Evolutionary conservation across 2,888 invertebrate genomes (phyloP), one percentile per base, ranked within the genome.

Genomic region (Netelia fuscicornis): DNA sequence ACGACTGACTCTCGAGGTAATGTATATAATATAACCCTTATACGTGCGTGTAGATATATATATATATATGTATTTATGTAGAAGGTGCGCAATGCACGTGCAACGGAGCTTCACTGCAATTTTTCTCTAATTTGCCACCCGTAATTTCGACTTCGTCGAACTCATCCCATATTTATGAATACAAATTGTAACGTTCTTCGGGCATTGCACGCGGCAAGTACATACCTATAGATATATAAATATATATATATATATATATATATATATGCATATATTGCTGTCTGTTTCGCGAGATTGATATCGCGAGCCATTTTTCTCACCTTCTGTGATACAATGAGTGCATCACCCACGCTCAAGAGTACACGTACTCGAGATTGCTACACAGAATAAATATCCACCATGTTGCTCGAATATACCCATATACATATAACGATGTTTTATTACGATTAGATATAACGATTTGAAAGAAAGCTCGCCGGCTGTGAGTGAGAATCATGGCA

Each of bases 111-210:
- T 62, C 30, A 20, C 11, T 60, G 11, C 10, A 62, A 62, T 65
- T 20, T 56, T 52, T 52, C 44, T 60, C 13, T 71, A 11, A 3
- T 37, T 77, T 58, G 56, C 76, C 42, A 67, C 58, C 67, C 25
- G 67, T 67, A 77, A 67, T 77, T 76, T 54, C 42, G 67, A 77
- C 58, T 67, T 67, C 20, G 56, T 20, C 67, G 67, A 67, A 67
- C 56, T 58, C 17, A 23, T n/a, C n/a, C 56, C 20, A 58, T 58
- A 67, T 77, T 56, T 67, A 77, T 77, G 76, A 77, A 77, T 77
- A 77, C 44, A 58, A 58, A 77, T 67, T 44, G 56, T 56, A 77
- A 67, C 42, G 25, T 58, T 60, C 54, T 25, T 17, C 20, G 56
- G 42, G 56, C 44, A 10, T 17, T 30, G 30, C 30, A 30, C 30